Evolutionary conservation across 2,888 invertebrate species (phyloP).

Genomic region (Phyllotreta cruciferae): DNA sequence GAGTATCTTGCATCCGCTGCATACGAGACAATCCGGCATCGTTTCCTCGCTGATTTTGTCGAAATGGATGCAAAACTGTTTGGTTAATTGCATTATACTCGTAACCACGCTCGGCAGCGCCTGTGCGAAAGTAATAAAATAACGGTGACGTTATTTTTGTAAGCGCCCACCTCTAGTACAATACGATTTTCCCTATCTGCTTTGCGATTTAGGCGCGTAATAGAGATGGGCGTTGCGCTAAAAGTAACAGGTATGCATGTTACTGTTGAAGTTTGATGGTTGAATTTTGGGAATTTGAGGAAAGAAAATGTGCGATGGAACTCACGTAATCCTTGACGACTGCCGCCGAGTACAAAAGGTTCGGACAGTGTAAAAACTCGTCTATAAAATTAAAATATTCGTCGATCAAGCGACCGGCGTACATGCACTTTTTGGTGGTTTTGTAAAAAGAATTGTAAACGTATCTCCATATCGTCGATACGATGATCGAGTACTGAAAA

Average conservation of each 20-base stretch:
- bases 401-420: conserved; percentile 53
- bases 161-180: no score
- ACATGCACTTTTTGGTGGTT: conserved; percentile 49
- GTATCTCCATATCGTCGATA: conserved; percentile 54
- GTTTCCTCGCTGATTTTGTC: conserved; percentile 51
- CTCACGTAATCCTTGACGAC: conserved; percentile 52
- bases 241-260: no score
- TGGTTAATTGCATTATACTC: conserved; percentile 50
- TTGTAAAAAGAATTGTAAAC: conserved; percentile 50
- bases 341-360: conserved; percentile 48
- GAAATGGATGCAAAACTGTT: conserved; percentile 53
- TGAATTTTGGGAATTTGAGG: no score
- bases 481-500: conserved; percentile 50
- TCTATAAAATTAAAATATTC: conserved; percentile 46
- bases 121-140: conserved; percentile 41
- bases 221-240: no score
- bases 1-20: conserved; percentile 50
- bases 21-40: conserved; percentile 36
- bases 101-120: conserved; percentile 49
- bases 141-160: no score
- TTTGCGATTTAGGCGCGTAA: no score
- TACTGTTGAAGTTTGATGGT: no score
- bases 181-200: no score
- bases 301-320: conserved; percentile 1
- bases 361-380: conserved; percentile 49